A percentile compares a stretch with the other conserved stretches of the same genome.
Conservation (phyloP, 2,888 invertebrate species). For the Aleiodes alternator region DNA sequence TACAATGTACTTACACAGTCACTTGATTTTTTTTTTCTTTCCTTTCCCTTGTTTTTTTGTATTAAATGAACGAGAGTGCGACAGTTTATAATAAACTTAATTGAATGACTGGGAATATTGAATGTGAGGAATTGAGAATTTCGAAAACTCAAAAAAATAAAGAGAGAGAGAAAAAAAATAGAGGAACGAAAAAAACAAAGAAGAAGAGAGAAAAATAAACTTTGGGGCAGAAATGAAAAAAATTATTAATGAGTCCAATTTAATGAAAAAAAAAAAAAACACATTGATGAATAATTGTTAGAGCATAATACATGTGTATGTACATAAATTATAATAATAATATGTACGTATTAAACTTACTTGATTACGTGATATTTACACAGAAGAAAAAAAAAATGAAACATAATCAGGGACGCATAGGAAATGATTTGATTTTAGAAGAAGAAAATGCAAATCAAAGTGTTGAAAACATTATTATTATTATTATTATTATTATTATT, state of each 20-base stretch:
- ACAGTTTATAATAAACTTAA: conserved; percentile 31
- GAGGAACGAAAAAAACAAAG: conserved; percentile 24
- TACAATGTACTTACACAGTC: conserved; percentile 73
- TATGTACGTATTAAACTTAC: conserved; percentile 51
- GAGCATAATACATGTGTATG: conserved; percentile 45
- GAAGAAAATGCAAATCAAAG: not conserved
- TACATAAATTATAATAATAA: conserved; percentile 39
- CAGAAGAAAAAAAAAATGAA: conserved; percentile 58
- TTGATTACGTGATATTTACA: conserved; percentile 71
- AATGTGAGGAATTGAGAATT: conserved; percentile 24
- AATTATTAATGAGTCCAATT: conserved; percentile 37
- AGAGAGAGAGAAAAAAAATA: conserved; percentile 32
- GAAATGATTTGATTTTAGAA: conserved; percentile 57
- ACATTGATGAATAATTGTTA: conserved; percentile 37
- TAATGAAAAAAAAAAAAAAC: not conserved
- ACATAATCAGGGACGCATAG: conserved; percentile 71
- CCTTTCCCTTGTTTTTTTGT: not conserved
- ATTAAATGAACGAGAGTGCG: conserved; percentile 47
- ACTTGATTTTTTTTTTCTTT: conserved; percentile 45
- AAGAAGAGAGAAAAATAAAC: conserved; percentile 46
- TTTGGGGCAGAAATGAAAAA: conserved; percentile 37
- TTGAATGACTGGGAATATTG: conserved; percentile 30
- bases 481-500: no score
- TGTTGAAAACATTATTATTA: conserved; percentile 2
- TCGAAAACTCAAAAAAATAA: not conserved